Base-by-base conservation (phyloP, 2,113 vertebrate genomes). In the Psittacus erithacus region DNA sequence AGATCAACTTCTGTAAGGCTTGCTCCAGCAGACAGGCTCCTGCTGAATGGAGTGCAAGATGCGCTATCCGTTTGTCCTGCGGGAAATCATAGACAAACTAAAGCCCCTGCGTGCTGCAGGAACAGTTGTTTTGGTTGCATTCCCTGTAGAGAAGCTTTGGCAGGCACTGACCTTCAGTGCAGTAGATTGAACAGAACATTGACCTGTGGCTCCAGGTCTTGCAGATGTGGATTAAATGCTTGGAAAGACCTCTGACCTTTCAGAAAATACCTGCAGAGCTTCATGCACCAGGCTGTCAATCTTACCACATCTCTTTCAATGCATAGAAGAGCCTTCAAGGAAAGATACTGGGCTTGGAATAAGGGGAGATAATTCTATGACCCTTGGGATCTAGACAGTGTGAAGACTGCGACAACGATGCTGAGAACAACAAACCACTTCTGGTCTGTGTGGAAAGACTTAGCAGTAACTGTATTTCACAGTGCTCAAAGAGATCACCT, bases 181-280 rank as follows among this genome's bases (percentile, higher is more conserved):
- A n/a, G 59, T 13, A 81, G 53, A 9, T 19, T 49, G 63, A 93
- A 49, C 17, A 22, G 38, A 59, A 59, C 33, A 35, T 6, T 35
- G 57, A 59, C 33, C 57, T 5, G 44, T 12, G 90, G 52, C 38
- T 74, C 46, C 25, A 39, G 50, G 43, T 75, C 55, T 55, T 91
- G 60, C 24, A 78, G 44, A 15, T 47, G 44, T 19, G 73, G 60
- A 52, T n/a, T 75, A 93, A 78, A 93, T 1, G 2, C 49, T 65
- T 60, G 44, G 62, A 47, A 86, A 86, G 27, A 35, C 22, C 60
- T 60, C 64, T 82, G 73, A 43, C 52, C 41, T 74, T 69, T 53
- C 46, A 86, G 27, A 73, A 90, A 86, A 90, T n/a, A 60, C 50
- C 80, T 84, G 60, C 46, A 86, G 71, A 86, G 15, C 29, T 47